Evolutionary conservation across 1,140 invertebrate species (phyloP).

Genomic region (Dendroctonus valens): DNA sequence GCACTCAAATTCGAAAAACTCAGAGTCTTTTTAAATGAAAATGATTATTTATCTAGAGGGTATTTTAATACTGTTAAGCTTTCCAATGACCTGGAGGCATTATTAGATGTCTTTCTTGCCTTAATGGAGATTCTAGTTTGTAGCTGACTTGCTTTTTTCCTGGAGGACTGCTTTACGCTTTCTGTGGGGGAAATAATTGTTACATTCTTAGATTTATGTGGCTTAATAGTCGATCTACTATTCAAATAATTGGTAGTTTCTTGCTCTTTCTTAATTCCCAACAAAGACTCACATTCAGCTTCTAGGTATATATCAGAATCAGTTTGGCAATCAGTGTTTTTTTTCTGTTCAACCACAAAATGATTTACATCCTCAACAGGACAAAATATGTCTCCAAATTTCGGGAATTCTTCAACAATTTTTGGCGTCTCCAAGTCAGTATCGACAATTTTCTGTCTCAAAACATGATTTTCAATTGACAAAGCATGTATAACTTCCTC

Average conservation of each 20-base stretch:
- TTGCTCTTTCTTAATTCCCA: no score
- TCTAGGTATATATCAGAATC: no score
- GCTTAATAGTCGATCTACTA: constrained; percentile 6
- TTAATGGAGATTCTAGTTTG: constrained; percentile 39
- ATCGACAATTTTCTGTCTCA: constrained; percentile 49
- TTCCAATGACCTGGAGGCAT: constrained; percentile 39
- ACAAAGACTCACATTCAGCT: no score
- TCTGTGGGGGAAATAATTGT: constrained; percentile 31
- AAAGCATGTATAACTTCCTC: constrained; percentile 63
- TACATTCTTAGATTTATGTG: constrained; percentile 33
- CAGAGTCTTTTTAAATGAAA: constrained; percentile 40
- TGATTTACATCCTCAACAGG: no score
- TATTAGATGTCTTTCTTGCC: constrained; percentile 25
- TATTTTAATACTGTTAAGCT: constrained; percentile 42
- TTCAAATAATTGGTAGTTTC: no score
- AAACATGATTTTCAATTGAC: constrained; percentile 69
- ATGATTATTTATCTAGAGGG: constrained; percentile 32
- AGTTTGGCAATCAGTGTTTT: no score
- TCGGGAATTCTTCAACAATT: no score
- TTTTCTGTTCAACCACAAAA: no score
- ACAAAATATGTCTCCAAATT: no score
- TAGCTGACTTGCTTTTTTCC: constrained; percentile 30
- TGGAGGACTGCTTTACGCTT: constrained; percentile 1
- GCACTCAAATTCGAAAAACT: constrained; percentile 43
- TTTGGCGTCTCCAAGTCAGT: no score